A percentile compares a stretch with the other conserved stretches of the same genome.
phyloP scores from a whole-genome alignment of 2,888 invertebrate species.

The Himalopsyche kuldschensis region DNA sequence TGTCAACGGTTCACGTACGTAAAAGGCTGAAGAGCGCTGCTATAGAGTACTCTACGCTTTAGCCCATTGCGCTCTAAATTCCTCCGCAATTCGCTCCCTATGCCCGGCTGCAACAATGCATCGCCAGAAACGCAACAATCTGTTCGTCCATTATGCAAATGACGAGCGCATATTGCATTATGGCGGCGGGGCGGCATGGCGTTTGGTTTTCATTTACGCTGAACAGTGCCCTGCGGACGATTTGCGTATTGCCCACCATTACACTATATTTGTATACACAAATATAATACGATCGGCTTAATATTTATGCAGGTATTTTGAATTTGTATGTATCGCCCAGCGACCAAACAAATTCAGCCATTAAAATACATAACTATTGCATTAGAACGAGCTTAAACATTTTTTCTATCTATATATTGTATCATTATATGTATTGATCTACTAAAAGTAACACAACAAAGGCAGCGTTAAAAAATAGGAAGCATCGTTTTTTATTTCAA shows the following conservation, averaged over 20 bases:
- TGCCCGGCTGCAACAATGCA: neutral
- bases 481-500: too few relatives aligned
- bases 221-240: neutral
- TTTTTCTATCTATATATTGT: too few relatives aligned
- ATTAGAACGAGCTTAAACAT: too few relatives aligned
- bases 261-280: neutral
- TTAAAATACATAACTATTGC: neutral
- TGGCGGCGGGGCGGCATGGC: neutral
- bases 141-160: constrained; percentile 37
- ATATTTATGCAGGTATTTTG: neutral
- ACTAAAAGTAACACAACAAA: too few relatives aligned
- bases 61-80: neutral
- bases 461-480: too few relatives aligned
- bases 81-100: neutral
- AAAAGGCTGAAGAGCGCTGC: too few relatives aligned
- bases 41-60: neutral
- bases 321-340: neutral
- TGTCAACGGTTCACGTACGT: too few relatives aligned
- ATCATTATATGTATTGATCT: too few relatives aligned
- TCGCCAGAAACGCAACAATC: constrained; percentile 20
- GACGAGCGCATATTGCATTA: constrained; percentile 30
- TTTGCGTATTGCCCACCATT: neutral
- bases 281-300: neutral
- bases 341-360: neutral
- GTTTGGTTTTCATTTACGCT: neutral